These are phyloP conservation scores for Catalaphyllia jardinei DNA, from an alignment of 64 coral and sea anemone species.

Conservation along the genomic window DNA sequence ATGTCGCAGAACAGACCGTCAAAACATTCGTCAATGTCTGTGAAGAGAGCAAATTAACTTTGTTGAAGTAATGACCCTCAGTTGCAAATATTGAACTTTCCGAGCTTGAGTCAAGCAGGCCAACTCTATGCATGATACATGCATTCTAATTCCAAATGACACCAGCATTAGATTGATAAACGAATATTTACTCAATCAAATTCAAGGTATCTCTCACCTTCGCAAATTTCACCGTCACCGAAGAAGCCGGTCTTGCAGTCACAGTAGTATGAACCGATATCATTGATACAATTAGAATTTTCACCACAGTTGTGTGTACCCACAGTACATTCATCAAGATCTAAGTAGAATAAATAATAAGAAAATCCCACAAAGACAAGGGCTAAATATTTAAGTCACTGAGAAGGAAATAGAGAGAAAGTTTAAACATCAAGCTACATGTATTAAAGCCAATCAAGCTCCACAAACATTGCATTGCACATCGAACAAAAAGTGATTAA, in stretches of 20 bases:
- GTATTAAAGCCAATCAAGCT: too few relatives aligned
- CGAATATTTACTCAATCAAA: too few relatives aligned
- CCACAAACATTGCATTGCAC: too few relatives aligned
- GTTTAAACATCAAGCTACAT: too few relatives aligned
- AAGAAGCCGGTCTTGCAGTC: constrained; percentile 37
- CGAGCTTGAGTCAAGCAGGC: too few relatives aligned
- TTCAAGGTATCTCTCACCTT: constrained; percentile 7
- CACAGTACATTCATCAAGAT: constrained; percentile 30
- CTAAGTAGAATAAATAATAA: neutral
- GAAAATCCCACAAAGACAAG: too few relatives aligned
- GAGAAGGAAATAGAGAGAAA: too few relatives aligned
- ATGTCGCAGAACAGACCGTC: neutral
- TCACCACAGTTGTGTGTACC: neutral
- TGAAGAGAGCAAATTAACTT: neutral
- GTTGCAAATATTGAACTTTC: too few relatives aligned
- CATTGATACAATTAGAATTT: constrained; percentile 31
- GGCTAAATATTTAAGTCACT: too few relatives aligned
- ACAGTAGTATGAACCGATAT: constrained; percentile 21
- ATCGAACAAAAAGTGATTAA: too few relatives aligned
- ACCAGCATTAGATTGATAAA: too few relatives aligned
- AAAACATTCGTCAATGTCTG: constrained; percentile 24
- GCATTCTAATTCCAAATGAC: too few relatives aligned
- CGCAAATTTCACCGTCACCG: constrained; percentile 30
- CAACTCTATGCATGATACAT: neutral
- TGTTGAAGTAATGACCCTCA: neutral